Conservation (phyloP, 2,888 invertebrate species). For the Magallana nippona region DNA sequence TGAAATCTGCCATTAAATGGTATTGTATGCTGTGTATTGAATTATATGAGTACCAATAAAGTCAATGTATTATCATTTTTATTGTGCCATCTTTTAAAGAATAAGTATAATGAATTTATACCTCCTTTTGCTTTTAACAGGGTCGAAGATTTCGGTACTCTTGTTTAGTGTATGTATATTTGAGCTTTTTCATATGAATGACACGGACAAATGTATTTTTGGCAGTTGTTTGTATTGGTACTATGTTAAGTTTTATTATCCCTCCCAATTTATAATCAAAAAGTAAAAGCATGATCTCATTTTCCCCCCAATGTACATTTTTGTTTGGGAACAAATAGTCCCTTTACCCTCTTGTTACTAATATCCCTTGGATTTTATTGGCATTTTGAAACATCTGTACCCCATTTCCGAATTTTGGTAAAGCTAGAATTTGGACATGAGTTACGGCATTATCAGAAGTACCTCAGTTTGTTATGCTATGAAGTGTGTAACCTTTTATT, state of each 20-base stretch:
- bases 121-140: conserved; percentile 20
- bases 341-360: conserved; percentile 8
- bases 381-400: neutral
- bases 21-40: neutral
- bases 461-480: conserved; percentile 6
- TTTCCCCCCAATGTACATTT: neutral
- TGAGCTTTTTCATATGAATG: neutral
- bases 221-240: conserved; percentile 6
- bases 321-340: conserved; percentile 19
- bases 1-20: neutral
- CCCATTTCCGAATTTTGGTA: neutral
- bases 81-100: neutral
- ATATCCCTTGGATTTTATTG: neutral
- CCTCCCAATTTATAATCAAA: neutral
- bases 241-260: neutral
- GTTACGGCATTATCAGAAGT: neutral
- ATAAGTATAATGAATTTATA: neutral
- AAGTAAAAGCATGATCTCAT: conserved; percentile 14
- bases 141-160: conserved; percentile 31
- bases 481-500: neutral
- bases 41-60: neutral
- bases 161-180: conserved; percentile 31
- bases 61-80: neutral
- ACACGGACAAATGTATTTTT: conserved; percentile 19
- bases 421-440: neutral